Percentiles rank a stretch among this genome's conserved stretches.
These are phyloP conservation scores for Charadrius vociferus DNA, from an alignment of 2,113 vertebrate genomes.

Conservation along the genomic window DNA sequence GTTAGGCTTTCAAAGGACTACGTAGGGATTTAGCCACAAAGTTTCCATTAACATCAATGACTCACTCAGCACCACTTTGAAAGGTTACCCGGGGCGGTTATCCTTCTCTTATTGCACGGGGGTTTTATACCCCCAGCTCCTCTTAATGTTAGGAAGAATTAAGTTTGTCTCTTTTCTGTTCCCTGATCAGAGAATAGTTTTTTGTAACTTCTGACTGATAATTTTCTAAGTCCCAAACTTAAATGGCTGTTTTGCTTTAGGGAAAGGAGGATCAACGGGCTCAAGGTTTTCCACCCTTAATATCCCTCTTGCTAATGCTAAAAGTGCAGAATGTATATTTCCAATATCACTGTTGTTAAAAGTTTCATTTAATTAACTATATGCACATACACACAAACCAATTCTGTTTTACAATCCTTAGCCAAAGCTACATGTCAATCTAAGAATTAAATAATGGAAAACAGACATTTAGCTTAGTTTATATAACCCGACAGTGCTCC, in stretches of 20 bases:
- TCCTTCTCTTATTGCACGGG: neutral
- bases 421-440: constrained; percentile 46
- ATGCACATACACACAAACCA: neutral
- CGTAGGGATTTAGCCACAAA: neutral
- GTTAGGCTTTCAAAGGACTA: neutral
- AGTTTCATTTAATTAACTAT: constrained; percentile 28
- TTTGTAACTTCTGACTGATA: constrained; percentile 29
- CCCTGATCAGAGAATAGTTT: constrained; percentile 37
- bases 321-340: neutral
- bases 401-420: neutral
- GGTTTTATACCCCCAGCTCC: neutral
- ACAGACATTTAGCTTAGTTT: constrained; percentile 16
- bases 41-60: constrained; percentile 1
- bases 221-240: constrained; percentile 47
- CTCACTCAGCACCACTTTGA: constrained; percentile 40
- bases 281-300: constrained; percentile 46
- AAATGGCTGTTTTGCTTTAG: constrained; percentile 67
- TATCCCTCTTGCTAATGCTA: constrained; percentile 6
- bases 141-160: constrained; percentile 2
- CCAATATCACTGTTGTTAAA: neutral
- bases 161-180: constrained; percentile 39
- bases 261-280: constrained; percentile 68
- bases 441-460: constrained; percentile 61
- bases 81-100: neutral
- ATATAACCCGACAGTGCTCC: constrained; percentile 39